phyloP scores from a whole-genome alignment of 2,888 invertebrate species.

The Autographa gamma region DNA sequence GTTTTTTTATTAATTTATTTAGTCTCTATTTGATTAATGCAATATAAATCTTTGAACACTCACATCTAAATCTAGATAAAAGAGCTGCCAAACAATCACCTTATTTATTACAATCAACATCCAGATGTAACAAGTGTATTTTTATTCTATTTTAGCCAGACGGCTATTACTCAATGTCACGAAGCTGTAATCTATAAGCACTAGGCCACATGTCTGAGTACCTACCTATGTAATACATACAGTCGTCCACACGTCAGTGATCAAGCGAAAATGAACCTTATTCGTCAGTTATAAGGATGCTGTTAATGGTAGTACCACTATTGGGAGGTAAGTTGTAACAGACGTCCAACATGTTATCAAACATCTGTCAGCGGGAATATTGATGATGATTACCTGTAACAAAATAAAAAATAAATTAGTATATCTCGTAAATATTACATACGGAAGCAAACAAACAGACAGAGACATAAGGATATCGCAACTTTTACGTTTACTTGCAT shows the following conservation, averaged over 20 bases:
- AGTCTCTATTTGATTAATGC: not conserved
- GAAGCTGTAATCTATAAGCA: not conserved
- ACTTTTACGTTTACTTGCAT: no score
- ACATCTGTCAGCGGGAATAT: constrained; percentile 22
- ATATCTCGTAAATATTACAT: not conserved
- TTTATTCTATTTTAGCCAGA: constrained; percentile 21
- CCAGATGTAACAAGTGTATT: constrained; percentile 22
- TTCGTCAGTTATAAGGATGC: not conserved
- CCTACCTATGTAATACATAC: not conserved
- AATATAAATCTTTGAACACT: not conserved
- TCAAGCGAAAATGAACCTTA: not conserved
- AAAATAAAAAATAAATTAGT: constrained; percentile 27
- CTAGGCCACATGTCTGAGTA: constrained; percentile 5
- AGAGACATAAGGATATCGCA: not conserved
- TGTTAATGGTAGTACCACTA: not conserved
- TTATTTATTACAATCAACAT: constrained; percentile 8
- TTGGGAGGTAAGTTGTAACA: not conserved
- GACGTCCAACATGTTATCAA: not conserved
- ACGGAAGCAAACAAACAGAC: not conserved
- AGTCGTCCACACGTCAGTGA: not conserved
- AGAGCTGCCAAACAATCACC: not conserved
- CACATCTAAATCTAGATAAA: not conserved
- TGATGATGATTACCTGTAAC: constrained; percentile 54
- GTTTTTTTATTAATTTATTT: no score
- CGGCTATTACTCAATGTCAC: constrained; percentile 38